Evolutionary conservation across 2,888 invertebrate genomes (phyloP).

Genomic region (Conchocele bisecta): DNA sequence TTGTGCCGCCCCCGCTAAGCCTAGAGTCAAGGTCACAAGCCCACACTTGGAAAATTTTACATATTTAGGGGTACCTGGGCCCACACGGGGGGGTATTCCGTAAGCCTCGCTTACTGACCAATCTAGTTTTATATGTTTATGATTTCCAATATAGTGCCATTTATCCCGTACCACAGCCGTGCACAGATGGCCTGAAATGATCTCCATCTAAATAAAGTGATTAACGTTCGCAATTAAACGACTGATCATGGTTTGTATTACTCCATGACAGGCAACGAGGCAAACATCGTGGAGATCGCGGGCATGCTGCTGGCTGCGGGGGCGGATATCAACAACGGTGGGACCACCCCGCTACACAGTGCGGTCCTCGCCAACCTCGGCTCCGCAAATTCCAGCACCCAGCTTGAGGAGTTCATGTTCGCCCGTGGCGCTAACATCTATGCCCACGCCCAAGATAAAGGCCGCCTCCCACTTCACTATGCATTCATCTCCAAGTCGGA

Average conservation of each 20-base stretch:
- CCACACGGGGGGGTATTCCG: too few species aligned
- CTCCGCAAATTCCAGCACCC: conserved; percentile 82
- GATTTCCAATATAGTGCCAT: too few species aligned
- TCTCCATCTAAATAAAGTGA: background rate
- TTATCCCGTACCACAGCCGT: too few species aligned
- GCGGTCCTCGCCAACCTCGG: conserved; percentile 82
- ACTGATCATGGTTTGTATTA: too few species aligned
- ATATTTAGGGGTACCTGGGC: too few species aligned
- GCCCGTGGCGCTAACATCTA: conserved; percentile 81
- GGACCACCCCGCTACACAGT: conserved; percentile 83
- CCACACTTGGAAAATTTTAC: too few species aligned
- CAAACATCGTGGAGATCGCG: conserved; percentile 67
- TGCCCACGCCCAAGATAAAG: conserved; percentile 77
- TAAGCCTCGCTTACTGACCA: too few species aligned
- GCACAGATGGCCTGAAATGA: too few species aligned
- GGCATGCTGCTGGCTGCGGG: conserved; percentile 75
- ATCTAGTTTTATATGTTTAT: too few species aligned
- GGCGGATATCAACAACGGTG: conserved; percentile 73
- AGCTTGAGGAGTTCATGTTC: conserved; percentile 83
- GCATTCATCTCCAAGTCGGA: conserved; percentile 78
- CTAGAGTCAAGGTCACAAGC: too few species aligned
- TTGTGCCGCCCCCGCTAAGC: too few species aligned
- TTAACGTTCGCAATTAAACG: background rate
- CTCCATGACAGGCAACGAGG: conserved; percentile 56
- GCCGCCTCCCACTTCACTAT: conserved; percentile 84